Conservation (phyloP, 1,140 invertebrate genomes). For the Ostrea denselamellosa region DNA sequence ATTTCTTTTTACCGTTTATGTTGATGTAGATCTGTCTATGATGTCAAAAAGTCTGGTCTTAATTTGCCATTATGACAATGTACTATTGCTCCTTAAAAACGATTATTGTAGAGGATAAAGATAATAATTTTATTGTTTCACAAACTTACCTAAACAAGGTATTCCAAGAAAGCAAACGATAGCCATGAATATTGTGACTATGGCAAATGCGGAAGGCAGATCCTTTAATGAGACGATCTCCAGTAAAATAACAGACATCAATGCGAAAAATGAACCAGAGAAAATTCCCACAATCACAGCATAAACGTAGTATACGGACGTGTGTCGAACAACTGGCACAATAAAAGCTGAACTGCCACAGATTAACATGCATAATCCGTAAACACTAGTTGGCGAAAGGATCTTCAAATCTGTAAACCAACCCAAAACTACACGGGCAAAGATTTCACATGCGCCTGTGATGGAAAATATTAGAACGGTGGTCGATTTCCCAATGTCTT, state of each 20-base stretch:
- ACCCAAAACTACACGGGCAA: slow-evolving; percentile 34
- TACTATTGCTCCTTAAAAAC: too few relatives aligned
- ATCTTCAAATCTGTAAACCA: slow-evolving; percentile 43
- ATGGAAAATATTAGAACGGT: slow-evolving; percentile 18
- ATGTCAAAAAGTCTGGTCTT: too few relatives aligned
- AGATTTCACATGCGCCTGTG: slow-evolving; percentile 25
- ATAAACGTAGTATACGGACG: not conserved
- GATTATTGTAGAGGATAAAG: too few relatives aligned
- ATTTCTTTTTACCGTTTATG: too few relatives aligned
- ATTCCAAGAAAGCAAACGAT: not conserved
- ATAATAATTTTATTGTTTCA: too few relatives aligned
- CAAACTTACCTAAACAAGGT: slow-evolving; percentile 35
- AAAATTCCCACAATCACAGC: slow-evolving; percentile 32
- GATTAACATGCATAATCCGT: slow-evolving; percentile 19
- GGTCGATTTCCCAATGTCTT: slow-evolving; percentile 6
- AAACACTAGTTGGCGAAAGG: not conserved
- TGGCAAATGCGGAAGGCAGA: slow-evolving; percentile 3
- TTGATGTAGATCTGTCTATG: too few relatives aligned
- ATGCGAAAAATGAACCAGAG: slow-evolving; percentile 7
- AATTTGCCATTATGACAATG: too few relatives aligned
- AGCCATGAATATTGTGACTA: slow-evolving; percentile 23
- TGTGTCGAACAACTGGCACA: not conserved
- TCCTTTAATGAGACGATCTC: not conserved
- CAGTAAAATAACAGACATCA: slow-evolving; percentile 15
- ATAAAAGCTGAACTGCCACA: slow-evolving; percentile 14